Evolutionary conservation across 30 jellyfish, hydroid and myxozoan species (phyloP).

Genomic region (Aurelia coerulea): DNA sequence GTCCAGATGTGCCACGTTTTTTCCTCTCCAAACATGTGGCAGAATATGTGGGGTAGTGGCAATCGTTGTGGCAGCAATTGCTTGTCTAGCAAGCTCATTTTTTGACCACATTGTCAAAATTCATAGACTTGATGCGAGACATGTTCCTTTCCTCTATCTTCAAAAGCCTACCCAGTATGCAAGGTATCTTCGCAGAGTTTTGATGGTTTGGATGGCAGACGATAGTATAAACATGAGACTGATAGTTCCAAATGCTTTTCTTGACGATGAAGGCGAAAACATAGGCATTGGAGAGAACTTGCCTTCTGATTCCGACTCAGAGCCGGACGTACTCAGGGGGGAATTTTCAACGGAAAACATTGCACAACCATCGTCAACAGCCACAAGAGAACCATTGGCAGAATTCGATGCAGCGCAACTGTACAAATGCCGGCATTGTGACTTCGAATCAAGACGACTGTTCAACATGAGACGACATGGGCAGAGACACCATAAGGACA

Average conservation of each 20-base stretch:
- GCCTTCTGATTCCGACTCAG: neutral
- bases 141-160: neutral
- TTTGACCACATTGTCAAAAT: neutral
- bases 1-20: neutral
- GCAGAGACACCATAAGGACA: neutral
- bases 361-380: neutral
- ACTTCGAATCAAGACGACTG: neutral
- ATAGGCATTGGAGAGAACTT: neutral
- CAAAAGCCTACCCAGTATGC: neutral
- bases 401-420: neutral
- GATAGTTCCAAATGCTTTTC: neutral
- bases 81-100: neutral
- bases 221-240: neutral
- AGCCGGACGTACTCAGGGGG: neutral
- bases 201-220: neutral
- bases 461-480: neutral
- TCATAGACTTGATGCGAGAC: neutral
- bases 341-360: neutral
- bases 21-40: slow-evolving; percentile 2
- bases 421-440: neutral
- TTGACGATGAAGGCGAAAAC: neutral
- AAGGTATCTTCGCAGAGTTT: neutral
- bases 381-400: neutral
- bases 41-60: neutral
- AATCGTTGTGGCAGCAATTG: neutral